A percentile compares a stretch with the other conserved stretches of the same genome.
phyloP scores from a whole-genome alignment of 2,113 vertebrate genomes.

The Phalacrocorax brasilianus region DNA sequence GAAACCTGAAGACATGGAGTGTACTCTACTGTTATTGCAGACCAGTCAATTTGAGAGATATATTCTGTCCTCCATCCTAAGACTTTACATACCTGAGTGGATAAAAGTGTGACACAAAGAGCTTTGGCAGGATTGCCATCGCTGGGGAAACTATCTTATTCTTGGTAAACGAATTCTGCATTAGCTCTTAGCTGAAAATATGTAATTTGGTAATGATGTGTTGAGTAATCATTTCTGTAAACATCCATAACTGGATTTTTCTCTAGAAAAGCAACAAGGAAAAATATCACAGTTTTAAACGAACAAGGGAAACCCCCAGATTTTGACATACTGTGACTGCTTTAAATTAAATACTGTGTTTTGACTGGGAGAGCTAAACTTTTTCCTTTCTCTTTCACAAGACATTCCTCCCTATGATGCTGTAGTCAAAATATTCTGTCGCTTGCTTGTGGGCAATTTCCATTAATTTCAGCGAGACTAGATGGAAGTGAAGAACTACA shows the following conservation, averaged over 20 bases:
- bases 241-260: background rate
- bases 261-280: background rate
- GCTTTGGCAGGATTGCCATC: background rate
- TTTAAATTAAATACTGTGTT: constrained; percentile 5
- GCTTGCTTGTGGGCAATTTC: background rate
- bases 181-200: background rate
- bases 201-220: background rate
- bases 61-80: background rate
- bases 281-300: background rate
- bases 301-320: rapidly evolving
- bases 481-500: background rate
- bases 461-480: background rate
- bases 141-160: background rate
- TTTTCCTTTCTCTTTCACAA: background rate
- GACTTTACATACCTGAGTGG: background rate
- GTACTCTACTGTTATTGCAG: background rate
- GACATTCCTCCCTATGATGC: background rate
- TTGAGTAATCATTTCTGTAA: background rate
- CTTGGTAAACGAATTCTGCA: background rate
- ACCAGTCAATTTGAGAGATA: background rate
- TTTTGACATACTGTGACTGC: background rate
- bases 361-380: background rate
- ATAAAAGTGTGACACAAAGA: background rate
- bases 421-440: background rate
- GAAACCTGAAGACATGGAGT: background rate